These are phyloP conservation scores for Anseranas semipalmata DNA, from an alignment of 2,113 vertebrate species.

Conservation along the genomic window DNA sequence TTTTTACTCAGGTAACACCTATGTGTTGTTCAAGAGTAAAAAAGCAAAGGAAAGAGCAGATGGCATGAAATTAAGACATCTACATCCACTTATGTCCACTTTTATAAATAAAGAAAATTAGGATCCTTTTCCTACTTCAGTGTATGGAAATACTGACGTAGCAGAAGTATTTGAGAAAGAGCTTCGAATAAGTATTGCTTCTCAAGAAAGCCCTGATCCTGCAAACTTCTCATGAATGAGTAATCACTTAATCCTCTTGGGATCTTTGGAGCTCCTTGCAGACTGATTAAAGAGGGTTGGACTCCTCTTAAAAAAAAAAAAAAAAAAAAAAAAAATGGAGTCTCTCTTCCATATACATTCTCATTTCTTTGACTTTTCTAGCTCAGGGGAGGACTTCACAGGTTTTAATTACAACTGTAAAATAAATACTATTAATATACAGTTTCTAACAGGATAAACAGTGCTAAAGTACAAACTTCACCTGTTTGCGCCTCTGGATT, in stretches of 20 bases:
- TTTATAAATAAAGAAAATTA: background rate
- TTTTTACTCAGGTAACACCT: background rate
- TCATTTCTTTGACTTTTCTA: background rate
- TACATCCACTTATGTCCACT: rapidly evolving
- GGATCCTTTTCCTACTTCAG: background rate
- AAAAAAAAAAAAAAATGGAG: too few relatives aligned
- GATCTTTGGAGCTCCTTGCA: background rate
- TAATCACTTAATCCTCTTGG: background rate
- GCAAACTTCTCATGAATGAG: background rate
- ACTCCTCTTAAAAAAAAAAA: background rate
- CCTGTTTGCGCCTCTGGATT: background rate
- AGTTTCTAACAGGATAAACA: background rate
- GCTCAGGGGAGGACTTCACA: background rate
- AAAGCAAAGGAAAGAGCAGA: background rate
- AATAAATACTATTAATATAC: background rate
- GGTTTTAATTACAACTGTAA: background rate
- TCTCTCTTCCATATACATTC: background rate
- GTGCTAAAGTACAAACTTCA: background rate
- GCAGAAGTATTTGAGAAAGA: background rate
- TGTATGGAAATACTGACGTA: background rate
- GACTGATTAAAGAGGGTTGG: background rate
- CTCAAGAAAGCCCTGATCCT: background rate
- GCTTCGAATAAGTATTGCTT: background rate
- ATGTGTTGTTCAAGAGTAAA: background rate
- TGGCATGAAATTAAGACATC: background rate